Evolutionary conservation across 2,797 vertebrate species (phyloP).

Genomic region (Neopelma chrysocephalum): DNA sequence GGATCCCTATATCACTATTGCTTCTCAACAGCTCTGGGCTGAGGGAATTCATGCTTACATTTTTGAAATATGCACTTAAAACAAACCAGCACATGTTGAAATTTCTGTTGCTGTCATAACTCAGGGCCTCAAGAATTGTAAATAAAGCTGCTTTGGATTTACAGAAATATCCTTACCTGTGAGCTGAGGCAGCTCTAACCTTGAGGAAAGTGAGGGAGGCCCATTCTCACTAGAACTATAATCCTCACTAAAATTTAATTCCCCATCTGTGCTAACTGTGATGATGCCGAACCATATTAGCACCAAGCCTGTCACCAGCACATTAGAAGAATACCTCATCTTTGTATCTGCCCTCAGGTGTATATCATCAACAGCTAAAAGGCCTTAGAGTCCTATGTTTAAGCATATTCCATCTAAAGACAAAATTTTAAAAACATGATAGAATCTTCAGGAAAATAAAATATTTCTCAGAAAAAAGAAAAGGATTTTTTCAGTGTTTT

Average conservation of each 20-base stretch:
- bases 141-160: background rate
- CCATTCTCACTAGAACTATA: background rate
- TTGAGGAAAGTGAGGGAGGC: background rate
- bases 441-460: background rate
- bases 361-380: background rate
- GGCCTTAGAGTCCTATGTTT: background rate
- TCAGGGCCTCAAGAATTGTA: background rate
- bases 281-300: background rate
- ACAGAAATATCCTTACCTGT: background rate
- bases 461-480: background rate
- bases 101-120: background rate
- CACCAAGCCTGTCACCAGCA: background rate
- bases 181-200: background rate
- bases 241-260: background rate
- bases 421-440: background rate
- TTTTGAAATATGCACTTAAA: background rate
- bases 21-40: background rate
- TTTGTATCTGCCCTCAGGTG: background rate
- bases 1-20: background rate
- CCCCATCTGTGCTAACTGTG: rapidly evolving
- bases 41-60: background rate
- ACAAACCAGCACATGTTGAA: background rate
- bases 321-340: rapidly evolving
- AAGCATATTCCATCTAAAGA: background rate
- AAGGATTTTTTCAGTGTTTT: background rate